Base-by-base conservation (phyloP, 1,140 invertebrate species). In the Ericerus pela region DNA sequence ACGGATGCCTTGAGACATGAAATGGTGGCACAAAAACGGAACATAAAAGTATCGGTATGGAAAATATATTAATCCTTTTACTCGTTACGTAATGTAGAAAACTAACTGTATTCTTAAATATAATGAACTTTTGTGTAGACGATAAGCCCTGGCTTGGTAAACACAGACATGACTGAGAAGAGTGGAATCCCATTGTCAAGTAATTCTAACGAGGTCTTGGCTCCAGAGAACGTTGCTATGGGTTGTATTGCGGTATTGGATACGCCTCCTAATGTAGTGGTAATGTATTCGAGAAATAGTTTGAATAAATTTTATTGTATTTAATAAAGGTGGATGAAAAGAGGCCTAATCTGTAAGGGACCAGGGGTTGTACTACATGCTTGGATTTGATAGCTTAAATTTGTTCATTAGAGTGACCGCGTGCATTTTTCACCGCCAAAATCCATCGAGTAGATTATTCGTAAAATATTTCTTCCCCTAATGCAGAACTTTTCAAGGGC, bases 1-100 rank as follows among this genome's bases (percentile, higher is more conserved):
- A 71, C 73, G 12, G 77, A 81, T 61, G 74, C 74, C 33, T 67
- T 79, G 47, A 68, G 77, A 16, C 68, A 72, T 26, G 79, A 82
- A 63, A 69, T 81, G 18, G 63, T 70, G 20, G 66, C 70, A 24
- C 58, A 70, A 22, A 72, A 74, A 26, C 71, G 68, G 6, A 75
- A 76, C 55, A 77, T 81, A 38, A 71, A 76, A 60, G 70, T 81
- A 1, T 75, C 76, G 3, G 76, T 77, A 66, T 3, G 41, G n/a
- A 14, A 24, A 24, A 12, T 24, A 12, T 47, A 33, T n/a, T 2
- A 8, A 12, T 10, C 41, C 5, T 8, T 18, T 18, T 41, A 16
- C 37, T 18, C 20, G 20, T 18, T 41, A 16, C 8, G n/a, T n/a
- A 33, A n/a, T n/a, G 30, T 33, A 8, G n/a, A 14, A 18, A 3